Conservation (phyloP, 2,888 invertebrate genomes). For the Eudasyphora cyanicolor region DNA sequence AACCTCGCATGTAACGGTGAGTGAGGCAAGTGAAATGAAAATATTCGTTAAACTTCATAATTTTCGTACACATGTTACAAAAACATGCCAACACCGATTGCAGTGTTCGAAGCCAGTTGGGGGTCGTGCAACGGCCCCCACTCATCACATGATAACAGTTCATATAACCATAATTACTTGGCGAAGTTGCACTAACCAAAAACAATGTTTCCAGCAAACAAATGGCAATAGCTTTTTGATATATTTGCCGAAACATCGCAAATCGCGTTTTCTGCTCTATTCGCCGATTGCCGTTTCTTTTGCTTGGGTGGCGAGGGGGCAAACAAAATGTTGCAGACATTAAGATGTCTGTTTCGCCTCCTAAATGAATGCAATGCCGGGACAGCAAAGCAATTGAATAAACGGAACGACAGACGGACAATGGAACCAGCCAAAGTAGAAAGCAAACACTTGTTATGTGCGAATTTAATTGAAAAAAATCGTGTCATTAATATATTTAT, state of each 20-base stretch:
- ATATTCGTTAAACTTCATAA: conserved; percentile 15
- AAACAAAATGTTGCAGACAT: conserved; percentile 36
- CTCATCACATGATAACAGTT: conserved; percentile 56
- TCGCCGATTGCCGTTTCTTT: conserved; percentile 20
- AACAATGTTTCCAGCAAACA: conserved; percentile 57
- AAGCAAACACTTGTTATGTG: conserved; percentile 64
- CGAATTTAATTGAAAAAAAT: conserved; percentile 62
- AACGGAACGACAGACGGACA: not conserved
- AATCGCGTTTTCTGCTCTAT: conserved; percentile 57
- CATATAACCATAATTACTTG: conserved; percentile 52
- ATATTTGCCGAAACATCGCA: conserved; percentile 29
- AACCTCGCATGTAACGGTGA: too few relatives aligned
- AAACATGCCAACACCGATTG: conserved; percentile 12
- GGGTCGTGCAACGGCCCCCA: conserved; percentile 38
- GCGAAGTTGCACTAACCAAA: conserved; percentile 43
- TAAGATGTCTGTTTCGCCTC: conserved; percentile 53
- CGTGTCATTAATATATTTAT: conserved; percentile 61
- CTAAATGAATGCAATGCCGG: conserved; percentile 47
- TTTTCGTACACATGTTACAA: conserved; percentile 19
- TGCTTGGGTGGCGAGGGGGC: too few relatives aligned
- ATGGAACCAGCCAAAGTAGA: conserved; percentile 48
- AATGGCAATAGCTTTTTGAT: conserved; percentile 32
- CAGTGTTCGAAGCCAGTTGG: conserved; percentile 47
- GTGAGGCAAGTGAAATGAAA: too few relatives aligned
- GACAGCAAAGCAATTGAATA: conserved; percentile 11